Evolutionary conservation across 2,113 vertebrate genomes (phyloP).

Genomic region (Lagopus muta): DNA sequence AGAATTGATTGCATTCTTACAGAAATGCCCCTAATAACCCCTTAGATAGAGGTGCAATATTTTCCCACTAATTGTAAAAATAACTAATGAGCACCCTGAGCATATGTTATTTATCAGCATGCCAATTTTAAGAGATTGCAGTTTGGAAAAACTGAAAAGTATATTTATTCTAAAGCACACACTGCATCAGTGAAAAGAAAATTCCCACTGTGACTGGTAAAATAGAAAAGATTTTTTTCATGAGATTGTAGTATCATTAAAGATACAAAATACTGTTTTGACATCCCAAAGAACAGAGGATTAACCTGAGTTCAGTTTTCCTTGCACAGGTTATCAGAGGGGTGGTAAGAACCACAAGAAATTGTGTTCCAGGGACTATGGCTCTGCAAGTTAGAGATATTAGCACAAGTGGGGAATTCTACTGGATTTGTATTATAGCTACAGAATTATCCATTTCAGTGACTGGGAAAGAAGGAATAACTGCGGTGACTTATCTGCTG

Average conservation of each 20-base stretch:
- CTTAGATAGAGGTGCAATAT: constrained; percentile 17
- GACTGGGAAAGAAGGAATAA: not conserved
- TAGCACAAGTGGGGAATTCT: not conserved
- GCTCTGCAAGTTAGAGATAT: not conserved
- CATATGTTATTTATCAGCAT: constrained; percentile 33
- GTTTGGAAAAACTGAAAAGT: constrained; percentile 13
- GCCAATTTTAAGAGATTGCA: constrained; percentile 23
- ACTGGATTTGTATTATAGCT: not conserved
- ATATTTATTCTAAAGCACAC: not conserved
- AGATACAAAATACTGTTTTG: not conserved
- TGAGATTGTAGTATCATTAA: rapidly evolving
- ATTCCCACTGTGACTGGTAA: not conserved
- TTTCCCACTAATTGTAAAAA: constrained; percentile 49
- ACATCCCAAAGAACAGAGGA: not conserved
- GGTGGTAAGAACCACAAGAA: not conserved
- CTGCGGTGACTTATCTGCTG: not conserved
- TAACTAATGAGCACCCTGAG: constrained; percentile 28
- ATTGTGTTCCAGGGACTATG: not conserved
- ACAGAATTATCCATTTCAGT: not conserved
- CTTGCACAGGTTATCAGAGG: not conserved
- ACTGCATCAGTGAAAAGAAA: not conserved
- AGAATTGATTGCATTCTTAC: constrained; percentile 34
- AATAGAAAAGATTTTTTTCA: not conserved
- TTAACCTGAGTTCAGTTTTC: not conserved
- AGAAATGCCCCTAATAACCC: constrained; percentile 35